phyloP scores from a whole-genome alignment of 1,140 invertebrate species.

The Drosophila miranda region DNA sequence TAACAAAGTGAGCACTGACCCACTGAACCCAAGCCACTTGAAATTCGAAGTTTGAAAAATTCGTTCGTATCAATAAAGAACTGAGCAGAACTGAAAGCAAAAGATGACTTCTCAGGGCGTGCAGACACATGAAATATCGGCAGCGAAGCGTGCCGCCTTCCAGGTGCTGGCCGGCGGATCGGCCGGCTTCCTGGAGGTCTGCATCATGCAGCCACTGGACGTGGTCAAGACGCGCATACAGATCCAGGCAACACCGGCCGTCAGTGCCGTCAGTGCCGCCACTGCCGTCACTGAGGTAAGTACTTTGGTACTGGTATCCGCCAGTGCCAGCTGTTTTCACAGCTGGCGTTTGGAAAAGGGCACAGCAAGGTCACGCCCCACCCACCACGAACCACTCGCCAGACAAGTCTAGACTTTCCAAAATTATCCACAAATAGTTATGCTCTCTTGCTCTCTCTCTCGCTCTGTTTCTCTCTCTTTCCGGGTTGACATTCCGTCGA shows the following conservation, averaged over 20 bases:
- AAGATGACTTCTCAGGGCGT: not conserved
- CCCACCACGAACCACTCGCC: constrained; percentile 15
- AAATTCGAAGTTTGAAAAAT: no score
- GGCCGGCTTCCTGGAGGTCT: constrained; percentile 96
- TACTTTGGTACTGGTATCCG: constrained; percentile 35
- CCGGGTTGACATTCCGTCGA: constrained; percentile 31
- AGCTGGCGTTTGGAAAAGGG: constrained; percentile 32
- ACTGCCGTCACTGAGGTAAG: constrained; percentile 45
- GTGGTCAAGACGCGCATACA: constrained; percentile 95
- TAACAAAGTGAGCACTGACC: no score
- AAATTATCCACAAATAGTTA: not conserved
- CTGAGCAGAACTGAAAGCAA: no score
- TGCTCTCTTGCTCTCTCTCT: constrained; percentile 1
- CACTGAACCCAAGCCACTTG: no score
- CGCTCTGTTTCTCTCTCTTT: not conserved
- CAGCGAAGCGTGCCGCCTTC: constrained; percentile 88
- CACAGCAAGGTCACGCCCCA: constrained; percentile 45
- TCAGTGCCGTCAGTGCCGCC: not conserved
- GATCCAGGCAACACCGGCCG: constrained; percentile 85
- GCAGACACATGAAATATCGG: constrained; percentile 37
- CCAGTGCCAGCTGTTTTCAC: constrained; percentile 21
- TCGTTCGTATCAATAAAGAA: not conserved
- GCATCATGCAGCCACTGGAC: constrained; percentile 97
- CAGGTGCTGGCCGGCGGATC: constrained; percentile 94
- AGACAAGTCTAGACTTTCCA: not conserved